phyloP scores from a whole-genome alignment of 1,140 invertebrate genomes.

The Palaemon carinicauda region DNA sequence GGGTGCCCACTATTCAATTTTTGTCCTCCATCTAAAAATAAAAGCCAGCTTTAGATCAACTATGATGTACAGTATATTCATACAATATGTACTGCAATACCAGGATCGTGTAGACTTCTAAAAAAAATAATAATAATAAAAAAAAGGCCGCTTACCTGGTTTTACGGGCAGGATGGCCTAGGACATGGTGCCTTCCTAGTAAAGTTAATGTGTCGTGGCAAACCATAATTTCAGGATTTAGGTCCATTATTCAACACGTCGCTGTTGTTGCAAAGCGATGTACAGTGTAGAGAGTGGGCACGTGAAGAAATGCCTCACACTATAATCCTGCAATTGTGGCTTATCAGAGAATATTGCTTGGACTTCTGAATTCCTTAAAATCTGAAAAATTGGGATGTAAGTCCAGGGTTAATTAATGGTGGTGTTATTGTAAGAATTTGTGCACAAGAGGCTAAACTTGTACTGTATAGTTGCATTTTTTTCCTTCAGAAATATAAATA shows the following conservation, averaged over 20 bases:
- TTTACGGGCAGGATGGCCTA: slow-evolving; percentile 10
- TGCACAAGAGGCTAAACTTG: not conserved
- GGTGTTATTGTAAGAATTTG: slow-evolving; percentile 6
- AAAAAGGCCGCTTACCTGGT: not conserved
- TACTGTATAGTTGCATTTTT: not conserved
- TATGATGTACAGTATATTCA: no score
- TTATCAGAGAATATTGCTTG: no score
- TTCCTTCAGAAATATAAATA: no score
- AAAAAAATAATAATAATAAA: not conserved
- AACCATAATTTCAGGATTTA: not conserved
- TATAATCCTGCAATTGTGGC: no score
- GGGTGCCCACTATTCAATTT: no score
- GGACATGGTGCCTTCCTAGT: slow-evolving; percentile 50
- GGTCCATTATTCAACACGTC: not conserved
- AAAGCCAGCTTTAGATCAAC: no score
- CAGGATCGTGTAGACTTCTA: not conserved
- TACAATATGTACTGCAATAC: no score
- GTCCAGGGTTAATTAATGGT: not conserved
- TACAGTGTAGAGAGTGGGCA: no score
- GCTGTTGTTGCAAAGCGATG: no score
- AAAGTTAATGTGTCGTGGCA: not conserved
- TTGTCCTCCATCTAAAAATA: no score
- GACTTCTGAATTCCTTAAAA: no score
- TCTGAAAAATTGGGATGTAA: not conserved
- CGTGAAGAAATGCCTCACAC: no score